These are phyloP conservation scores for Capitella teleta DNA, from an alignment of 1,140 invertebrate genomes.

Conservation along the genomic window DNA sequence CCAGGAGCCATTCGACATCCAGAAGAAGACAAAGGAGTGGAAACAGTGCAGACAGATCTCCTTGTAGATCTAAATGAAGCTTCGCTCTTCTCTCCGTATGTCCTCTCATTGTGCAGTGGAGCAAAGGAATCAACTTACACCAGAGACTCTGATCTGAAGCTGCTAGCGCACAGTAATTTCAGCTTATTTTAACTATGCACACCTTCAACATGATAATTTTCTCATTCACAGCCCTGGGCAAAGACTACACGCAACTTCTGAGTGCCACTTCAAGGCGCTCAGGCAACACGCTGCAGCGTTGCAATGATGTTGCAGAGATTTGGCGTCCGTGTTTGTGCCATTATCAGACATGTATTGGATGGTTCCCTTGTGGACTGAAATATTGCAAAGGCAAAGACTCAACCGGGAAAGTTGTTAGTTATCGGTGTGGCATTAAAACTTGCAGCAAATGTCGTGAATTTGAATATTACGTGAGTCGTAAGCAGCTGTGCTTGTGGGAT, in stretches of 20 bases:
- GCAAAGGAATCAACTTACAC: conserved; percentile 66
- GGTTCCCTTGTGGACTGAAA: conserved; percentile 87
- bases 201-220: neutral
- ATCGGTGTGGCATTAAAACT: conserved; percentile 89
- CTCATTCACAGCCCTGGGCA: conserved; percentile 5
- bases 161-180: conserved; percentile 54
- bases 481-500: conserved; percentile 77
- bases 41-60: conserved; percentile 69
- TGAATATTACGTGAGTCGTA: conserved; percentile 67
- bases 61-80: conserved; percentile 19
- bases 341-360: conserved; percentile 69
- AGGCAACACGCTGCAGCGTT: conserved; percentile 26
- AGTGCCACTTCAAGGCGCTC: conserved; percentile 21
- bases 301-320: conserved; percentile 25
- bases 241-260: conserved; percentile 24
- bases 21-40: conserved; percentile 73
- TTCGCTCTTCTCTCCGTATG: conserved; percentile 32
- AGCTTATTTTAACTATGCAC: neutral
- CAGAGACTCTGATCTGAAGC: conserved; percentile 63
- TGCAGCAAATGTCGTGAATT: conserved; percentile 80
- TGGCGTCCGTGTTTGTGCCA: conserved; percentile 59
- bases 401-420: conserved; percentile 52
- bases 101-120: conserved; percentile 60
- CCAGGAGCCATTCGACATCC: conserved; percentile 68
- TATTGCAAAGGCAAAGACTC: conserved; percentile 68